Conservation (phyloP, 2,113 vertebrate species). For the Psophia crepitans region DNA sequence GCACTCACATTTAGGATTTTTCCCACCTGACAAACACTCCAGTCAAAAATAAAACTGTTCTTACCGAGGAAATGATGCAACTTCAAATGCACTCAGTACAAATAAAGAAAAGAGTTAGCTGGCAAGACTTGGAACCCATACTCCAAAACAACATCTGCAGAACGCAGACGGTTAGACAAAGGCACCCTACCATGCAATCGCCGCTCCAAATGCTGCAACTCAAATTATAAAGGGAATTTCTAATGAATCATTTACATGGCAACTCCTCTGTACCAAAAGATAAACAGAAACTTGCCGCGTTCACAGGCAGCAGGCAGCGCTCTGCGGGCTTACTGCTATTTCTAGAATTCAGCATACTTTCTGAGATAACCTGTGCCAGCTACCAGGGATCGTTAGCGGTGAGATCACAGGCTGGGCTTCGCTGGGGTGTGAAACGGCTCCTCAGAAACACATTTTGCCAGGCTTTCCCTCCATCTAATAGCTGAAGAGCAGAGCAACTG, state of each 20-base stretch:
- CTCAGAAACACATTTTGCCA: neutral
- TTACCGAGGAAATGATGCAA: constrained; percentile 74
- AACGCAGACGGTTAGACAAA: neutral
- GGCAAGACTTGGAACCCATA: constrained; percentile 35
- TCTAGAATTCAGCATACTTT: neutral
- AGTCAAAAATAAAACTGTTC: constrained; percentile 59
- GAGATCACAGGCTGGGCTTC: neutral
- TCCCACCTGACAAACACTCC: constrained; percentile 55
- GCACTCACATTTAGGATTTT: constrained; percentile 54
- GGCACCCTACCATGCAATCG: neutral
- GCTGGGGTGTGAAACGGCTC: neutral
- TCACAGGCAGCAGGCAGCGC: neutral
- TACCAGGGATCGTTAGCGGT: neutral
- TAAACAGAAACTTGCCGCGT: neutral
- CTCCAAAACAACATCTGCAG: constrained; percentile 70
- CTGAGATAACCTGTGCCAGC: neutral
- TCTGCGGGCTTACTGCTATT: neutral
- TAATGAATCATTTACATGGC: neutral
- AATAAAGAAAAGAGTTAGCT: constrained; percentile 51
- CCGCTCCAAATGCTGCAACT: neutral
- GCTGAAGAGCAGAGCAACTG: neutral
- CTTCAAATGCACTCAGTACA: constrained; percentile 46
- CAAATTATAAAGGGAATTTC: neutral
- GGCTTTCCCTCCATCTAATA: neutral
- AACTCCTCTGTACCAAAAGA: neutral